Evolutionary conservation across 2,113 vertebrate genomes (phyloP).

Genomic region (Silurus asotus): DNA sequence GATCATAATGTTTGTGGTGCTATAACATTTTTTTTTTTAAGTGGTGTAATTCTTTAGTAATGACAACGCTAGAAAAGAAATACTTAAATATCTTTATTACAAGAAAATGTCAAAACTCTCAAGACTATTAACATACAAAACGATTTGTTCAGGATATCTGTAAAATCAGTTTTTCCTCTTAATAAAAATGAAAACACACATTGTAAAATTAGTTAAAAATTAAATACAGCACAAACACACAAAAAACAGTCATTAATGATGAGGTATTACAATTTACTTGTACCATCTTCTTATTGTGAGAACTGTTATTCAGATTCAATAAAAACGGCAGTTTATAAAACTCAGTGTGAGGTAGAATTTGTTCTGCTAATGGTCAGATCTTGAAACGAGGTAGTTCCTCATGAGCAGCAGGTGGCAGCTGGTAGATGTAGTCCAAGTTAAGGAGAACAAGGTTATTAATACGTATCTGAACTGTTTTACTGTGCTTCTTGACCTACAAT

Average conservation of each 20-base stretch:
- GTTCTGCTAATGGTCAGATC: slow-evolving; percentile 50
- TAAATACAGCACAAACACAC: neutral
- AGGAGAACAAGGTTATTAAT: slow-evolving; percentile 55
- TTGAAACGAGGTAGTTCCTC: slow-evolving; percentile 58
- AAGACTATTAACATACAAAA: slow-evolving; percentile 6
- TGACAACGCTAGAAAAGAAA: neutral
- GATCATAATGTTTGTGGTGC: neutral
- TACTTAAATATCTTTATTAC: slow-evolving; percentile 23
- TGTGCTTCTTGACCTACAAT: neutral
- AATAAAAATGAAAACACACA: neutral
- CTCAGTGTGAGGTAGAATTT: neutral
- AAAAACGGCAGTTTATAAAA: neutral
- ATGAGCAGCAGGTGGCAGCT: slow-evolving; percentile 71
- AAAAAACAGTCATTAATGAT: too few species aligned
- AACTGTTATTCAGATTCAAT: neutral
- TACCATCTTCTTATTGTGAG: neutral
- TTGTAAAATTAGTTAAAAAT: slow-evolving; percentile 14
- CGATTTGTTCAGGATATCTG: neutral
- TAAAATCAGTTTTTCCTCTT: neutral
- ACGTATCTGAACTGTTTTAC: neutral
- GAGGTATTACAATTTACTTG: neutral
- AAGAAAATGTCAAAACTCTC: neutral
- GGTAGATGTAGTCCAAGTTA: slow-evolving; percentile 68
- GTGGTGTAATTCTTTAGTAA: neutral
- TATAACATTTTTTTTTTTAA: neutral